Evolutionary conservation across 1,140 invertebrate genomes (phyloP), one percentile per base, ranked within the genome.

Genomic region (Lordiphosa mommai): DNA sequence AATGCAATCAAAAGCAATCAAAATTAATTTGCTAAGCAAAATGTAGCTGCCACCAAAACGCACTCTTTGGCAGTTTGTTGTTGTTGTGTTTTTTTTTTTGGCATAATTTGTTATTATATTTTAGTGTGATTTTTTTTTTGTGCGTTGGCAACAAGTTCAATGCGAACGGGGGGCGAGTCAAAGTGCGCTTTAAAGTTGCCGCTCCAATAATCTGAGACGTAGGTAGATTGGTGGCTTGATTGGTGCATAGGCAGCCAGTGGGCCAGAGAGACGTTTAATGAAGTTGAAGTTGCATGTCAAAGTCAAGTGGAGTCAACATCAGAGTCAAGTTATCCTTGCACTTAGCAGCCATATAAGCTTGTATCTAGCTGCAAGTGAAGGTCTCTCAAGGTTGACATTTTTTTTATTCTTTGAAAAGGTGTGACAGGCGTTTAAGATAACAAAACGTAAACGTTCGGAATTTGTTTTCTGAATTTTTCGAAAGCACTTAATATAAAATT

Each of bases 21-120:
- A 80, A 80, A 80, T 80, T 80, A 82, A 80, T 80, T 80, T 80
- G 74, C 74, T 80, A 65, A 76, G 29, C 74, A 49, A 79, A 79
- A 80, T 79, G 65, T 80, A 73, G 55, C 64, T 70, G 65, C 69
- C 65, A 68, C 64, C 36, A 68, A 55, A 68, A 69, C 74, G 76
- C 73, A 79, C 59, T 80, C 51, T 64, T 50, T 20, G 36, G 10
- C 44, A 46, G 32, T 30, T 46, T 20, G 46, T 8, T 6, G 16
- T 16, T 33, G 30, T 57, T 65, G 47, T 8, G 20, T 29, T 30
- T 55, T 38, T 61, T 64, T 41, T 65, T 61, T 76, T 20, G 57
- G 67, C 38, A 56, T 69, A 77, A 77, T 72, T 76, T 72, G 67
- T 59, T 77, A 55, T 27, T 33, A 58, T 53, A 17, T 53, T n/a